Evolutionary conservation across 2,797 vertebrate species (phyloP), one percentile per base, ranked within the genome.

Genomic region (Choloepus didactylus): DNA sequence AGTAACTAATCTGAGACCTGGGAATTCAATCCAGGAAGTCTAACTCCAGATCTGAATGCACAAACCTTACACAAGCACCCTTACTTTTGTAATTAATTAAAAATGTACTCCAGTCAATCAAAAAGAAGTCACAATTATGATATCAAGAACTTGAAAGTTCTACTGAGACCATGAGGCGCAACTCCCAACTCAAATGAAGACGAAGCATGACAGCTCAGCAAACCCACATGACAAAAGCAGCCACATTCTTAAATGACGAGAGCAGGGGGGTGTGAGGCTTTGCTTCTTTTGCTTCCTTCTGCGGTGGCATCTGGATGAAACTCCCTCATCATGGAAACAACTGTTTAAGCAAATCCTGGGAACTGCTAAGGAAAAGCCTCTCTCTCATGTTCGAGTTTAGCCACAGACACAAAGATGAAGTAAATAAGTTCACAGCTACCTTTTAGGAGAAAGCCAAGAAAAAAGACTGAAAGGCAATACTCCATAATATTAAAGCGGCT

Each of bases 311-410:
- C 66, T 60, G 9, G 77, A 76, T 16, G 64, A 86, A 62, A 18
- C 41, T 38, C 44, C 44, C 70, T 91, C 46, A 3, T 67, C 27
- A 2, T 5, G 16, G 18, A 93, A 64, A 91, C 6, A 94, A 84
- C 0, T 59, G 72, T 29, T 72, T 54, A 72, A 73, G 31, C 76
- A 64, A 89, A 79, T 19, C 18, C 7, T 7, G 16, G 18, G 70
- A 76, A 76, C 16, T 41, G 14, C 46, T 95, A 64, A 51, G 82
- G 54, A 97, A 92, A 83, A 92, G 14, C 16, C 16, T 76, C 27
- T 54, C 9, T 56, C 83, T 59, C 41, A 10, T 16, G 21, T 31
- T 87, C 31, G 9, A 29, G 60, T 59, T 54, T 44, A 93, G 94
- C 64, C n/a, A 62, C 12, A 6, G 54, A 27, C 60, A 89, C 70